phyloP scores from a whole-genome alignment of 2,113 vertebrate genomes.

The Amblyornis subalaris region DNA sequence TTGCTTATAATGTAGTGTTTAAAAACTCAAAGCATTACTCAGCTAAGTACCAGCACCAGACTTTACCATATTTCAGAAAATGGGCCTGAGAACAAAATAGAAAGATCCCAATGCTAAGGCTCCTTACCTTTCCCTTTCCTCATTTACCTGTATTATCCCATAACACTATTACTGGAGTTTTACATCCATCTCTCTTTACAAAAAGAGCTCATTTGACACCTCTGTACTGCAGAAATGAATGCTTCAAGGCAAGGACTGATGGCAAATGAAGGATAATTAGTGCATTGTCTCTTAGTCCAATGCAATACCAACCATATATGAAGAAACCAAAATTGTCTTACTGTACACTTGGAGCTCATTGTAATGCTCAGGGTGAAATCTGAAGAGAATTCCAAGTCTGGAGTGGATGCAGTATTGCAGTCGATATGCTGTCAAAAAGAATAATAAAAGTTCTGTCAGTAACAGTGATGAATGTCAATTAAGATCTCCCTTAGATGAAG shows the following conservation, averaged over 20 bases:
- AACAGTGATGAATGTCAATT: background rate
- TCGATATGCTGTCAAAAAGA: constrained; percentile 76
- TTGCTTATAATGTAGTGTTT: background rate
- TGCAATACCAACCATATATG: background rate
- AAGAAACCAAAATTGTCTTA: constrained; percentile 64
- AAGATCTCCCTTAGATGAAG: background rate
- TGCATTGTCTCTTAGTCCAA: constrained; percentile 29
- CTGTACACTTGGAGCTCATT: constrained; percentile 80
- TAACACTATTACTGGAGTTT: background rate
- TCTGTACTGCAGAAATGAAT: background rate
- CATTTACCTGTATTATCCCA: background rate
- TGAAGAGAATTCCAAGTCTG: constrained; percentile 86
- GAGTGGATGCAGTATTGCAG: constrained; percentile 78
- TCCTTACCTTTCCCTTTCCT: background rate
- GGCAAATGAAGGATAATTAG: constrained; percentile 64
- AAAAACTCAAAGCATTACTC: background rate
- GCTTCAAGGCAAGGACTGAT: constrained; percentile 67
- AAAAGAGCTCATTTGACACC: background rate
- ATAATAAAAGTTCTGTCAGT: background rate
- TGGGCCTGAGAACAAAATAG: background rate
- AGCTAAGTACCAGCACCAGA: background rate
- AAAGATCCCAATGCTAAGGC: background rate
- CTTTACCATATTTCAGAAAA: background rate
- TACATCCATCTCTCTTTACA: background rate
- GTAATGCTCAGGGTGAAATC: constrained; percentile 85